Base-by-base conservation (phyloP, 2,113 vertebrate species). In the Mus pahari region DNA sequence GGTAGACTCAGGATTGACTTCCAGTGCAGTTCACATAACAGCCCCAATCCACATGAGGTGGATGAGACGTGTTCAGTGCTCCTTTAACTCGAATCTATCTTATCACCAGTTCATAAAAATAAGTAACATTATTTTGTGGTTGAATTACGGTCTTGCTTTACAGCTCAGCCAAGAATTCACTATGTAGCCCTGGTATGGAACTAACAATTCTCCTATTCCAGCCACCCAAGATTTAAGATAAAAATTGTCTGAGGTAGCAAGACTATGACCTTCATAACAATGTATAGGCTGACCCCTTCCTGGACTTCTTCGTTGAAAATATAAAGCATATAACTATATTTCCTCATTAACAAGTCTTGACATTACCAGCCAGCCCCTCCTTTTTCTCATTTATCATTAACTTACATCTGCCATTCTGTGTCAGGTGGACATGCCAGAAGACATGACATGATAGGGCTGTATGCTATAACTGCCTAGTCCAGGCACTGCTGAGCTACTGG, bases 321-420 rank as follows among this genome's bases (percentile, higher is more conserved):
- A 36, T 31, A 60, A 93, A 89, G 53, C 62, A 42, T 55, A 20
- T 81, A 75, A 79, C 84, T 88, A 60, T 62, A 79, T 96, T 92
- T 92, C 91, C 71, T 86, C 48, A 36, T 68, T 86, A 86, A 90
- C 70, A 92, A 86, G 28, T 42, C 39, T 75, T 84, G 92, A 28
- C 17, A 64, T 77, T 70, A 58, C 39, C 87, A 53, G 64, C 7
- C 19, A 48, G 4, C 4, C 45, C 14, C 13, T n/a, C 24, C 62
- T 50, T 91, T 91, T 89, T 39, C 68, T 86, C 81, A 94, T 96
- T 97, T 95, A 89, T 94, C 90, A 97, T 97, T 97, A 96, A 96
- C 96, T 58, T 94, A 89, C 39, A 55, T 33, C 45, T 84, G 36
- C 87, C 75, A 58, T 94, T 95, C 86, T 71, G 42, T 71, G 33